phyloP scores from a whole-genome alignment of 2,113 vertebrate species.

The Myocastor coypus region DNA sequence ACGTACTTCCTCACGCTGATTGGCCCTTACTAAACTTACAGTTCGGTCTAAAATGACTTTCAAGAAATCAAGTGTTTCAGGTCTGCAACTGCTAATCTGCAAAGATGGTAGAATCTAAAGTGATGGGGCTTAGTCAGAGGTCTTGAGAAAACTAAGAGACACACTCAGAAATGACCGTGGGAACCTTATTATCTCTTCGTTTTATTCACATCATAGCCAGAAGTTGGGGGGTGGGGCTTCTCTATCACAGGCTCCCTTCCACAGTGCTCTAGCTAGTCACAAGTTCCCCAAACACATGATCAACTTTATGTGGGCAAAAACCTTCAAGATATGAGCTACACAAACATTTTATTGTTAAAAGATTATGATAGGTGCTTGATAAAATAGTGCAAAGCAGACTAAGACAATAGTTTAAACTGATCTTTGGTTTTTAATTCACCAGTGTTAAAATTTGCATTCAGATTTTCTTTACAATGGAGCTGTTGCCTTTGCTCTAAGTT shows the following conservation, averaged over 20 bases:
- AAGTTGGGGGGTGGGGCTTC: too few species aligned
- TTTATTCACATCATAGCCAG: not conserved
- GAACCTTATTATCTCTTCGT: not conserved
- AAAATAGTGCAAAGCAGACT: not conserved
- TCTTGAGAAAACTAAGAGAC: not conserved
- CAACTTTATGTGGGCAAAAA: not conserved
- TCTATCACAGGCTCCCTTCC: not conserved
- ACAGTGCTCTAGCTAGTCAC: not conserved
- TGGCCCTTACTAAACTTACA: not conserved
- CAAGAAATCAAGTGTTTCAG: not conserved
- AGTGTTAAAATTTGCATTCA: not conserved
- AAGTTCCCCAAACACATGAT: not conserved
- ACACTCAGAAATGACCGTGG: not conserved
- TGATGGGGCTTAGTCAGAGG: too few species aligned
- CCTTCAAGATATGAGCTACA: not conserved
- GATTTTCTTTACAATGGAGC: not conserved
- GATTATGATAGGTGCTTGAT: not conserved
- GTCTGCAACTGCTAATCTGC: not conserved
- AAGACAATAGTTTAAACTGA: not conserved
- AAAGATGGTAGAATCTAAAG: not conserved
- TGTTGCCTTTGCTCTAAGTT: not conserved
- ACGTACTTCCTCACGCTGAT: not conserved
- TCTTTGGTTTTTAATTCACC: not conserved
- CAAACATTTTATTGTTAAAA: not conserved
- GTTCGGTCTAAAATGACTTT: not conserved